A percentile compares a stretch with the other conserved stretches of the same genome.
phyloP scores from a whole-genome alignment of 2,113 vertebrate genomes.

The Notarius lentiginosus region DNA sequence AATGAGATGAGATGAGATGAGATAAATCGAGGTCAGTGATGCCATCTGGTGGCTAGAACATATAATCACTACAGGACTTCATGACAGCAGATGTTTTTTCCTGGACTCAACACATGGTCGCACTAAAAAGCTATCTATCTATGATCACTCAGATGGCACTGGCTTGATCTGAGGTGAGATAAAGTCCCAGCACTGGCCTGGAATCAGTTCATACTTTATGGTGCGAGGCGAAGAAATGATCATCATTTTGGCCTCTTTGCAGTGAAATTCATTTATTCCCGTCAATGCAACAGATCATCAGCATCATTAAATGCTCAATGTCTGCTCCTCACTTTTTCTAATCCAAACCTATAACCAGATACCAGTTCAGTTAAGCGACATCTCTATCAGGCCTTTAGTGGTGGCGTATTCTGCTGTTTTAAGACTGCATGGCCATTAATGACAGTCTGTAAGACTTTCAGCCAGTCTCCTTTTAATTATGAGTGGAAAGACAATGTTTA shows the following conservation, averaged over 20 bases:
- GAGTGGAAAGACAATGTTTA: not conserved
- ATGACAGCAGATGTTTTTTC: not conserved
- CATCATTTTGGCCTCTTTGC: not conserved
- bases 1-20: no score
- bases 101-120: constrained; percentile 10
- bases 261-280: not conserved
- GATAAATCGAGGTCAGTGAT: not conserved
- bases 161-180: not conserved
- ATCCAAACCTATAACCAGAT: not conserved
- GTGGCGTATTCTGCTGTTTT: not conserved
- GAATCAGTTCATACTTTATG: not conserved
- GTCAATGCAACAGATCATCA: not conserved
- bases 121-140: not conserved
- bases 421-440: not conserved
- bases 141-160: not conserved
- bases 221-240: not conserved
- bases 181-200: not conserved
- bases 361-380: not conserved
- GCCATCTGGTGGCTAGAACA: constrained; percentile 15
- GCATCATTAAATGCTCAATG: not conserved
- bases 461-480: not conserved
- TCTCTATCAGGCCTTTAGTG: not conserved
- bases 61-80: not conserved
- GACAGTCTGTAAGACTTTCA: not conserved
- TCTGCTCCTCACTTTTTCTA: not conserved